Percentiles rank a stretch among this genome's conserved stretches.
Evolutionary conservation across 2,113 vertebrate genomes (phyloP).

Genomic region (Setophaga kirtlandii): DNA sequence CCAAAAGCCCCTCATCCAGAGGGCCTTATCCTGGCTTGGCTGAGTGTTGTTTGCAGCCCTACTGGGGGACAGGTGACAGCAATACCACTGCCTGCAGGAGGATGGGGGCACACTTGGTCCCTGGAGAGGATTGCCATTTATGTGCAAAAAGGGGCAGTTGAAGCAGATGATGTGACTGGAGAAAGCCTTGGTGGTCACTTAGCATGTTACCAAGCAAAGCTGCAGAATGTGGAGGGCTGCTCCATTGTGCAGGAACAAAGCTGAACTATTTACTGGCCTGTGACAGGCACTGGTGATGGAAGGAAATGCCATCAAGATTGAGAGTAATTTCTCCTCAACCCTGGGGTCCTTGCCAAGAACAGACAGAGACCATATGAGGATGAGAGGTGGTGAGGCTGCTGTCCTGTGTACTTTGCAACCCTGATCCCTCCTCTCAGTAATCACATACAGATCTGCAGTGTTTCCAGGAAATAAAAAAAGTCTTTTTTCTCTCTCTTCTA

Average conservation of each 20-base stretch:
- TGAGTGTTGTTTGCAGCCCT: background rate
- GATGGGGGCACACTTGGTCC: background rate
- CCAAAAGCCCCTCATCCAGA: accelerated
- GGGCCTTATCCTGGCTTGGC: background rate
- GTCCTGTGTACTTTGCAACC: background rate
- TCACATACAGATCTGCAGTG: background rate
- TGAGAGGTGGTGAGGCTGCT: background rate
- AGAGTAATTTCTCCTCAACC: background rate
- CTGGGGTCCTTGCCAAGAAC: background rate
- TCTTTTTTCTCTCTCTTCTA: background rate
- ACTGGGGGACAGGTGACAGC: background rate
- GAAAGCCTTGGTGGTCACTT: conserved; percentile 2
- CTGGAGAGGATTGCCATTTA: background rate
- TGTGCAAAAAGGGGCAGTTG: background rate
- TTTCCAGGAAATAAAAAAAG: background rate
- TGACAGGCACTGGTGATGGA: background rate
- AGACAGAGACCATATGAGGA: background rate
- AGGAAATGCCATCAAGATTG: background rate
- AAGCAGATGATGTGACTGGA: background rate
- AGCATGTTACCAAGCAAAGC: background rate
- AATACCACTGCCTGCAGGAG: background rate
- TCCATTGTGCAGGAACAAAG: conserved; percentile 15
- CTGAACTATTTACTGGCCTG: background rate
- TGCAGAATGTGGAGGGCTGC: background rate
- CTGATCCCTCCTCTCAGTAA: background rate